Conservation (phyloP, 2,113 vertebrate species). For the Chitala chitala region DNA sequence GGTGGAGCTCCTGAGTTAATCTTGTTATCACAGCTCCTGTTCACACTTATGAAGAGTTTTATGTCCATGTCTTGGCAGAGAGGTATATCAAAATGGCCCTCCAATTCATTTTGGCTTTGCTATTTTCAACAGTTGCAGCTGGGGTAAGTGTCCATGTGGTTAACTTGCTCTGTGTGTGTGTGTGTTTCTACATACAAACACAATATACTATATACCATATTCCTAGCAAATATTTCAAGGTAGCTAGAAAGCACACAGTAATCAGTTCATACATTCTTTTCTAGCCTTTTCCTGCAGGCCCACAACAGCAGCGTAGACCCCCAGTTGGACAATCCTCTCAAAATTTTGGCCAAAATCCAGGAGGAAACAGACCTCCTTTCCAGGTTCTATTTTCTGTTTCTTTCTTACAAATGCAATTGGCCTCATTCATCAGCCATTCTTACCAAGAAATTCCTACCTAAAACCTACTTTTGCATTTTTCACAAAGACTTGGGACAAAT, state of each 20-base stretch:
- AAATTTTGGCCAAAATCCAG: not conserved
- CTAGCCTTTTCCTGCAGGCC: not conserved
- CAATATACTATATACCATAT: not conserved
- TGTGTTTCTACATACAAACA: not conserved
- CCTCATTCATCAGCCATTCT: too few relatives aligned
- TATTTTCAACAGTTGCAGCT: slow-evolving; percentile 30
- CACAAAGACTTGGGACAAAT: too few relatives aligned
- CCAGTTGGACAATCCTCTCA: not conserved
- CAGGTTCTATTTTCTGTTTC: too few relatives aligned
- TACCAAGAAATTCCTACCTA: too few relatives aligned
- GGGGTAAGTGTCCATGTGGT: slow-evolving; percentile 27
- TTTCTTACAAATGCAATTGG: too few relatives aligned
- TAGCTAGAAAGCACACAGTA: not conserved
- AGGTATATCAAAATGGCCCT: slow-evolving; percentile 30
- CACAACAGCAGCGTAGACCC: not conserved
- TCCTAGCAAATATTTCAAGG: not conserved
- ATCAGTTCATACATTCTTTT: not conserved
- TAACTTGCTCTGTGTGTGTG: not conserved
- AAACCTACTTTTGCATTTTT: too few relatives aligned
- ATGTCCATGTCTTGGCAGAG: not conserved
- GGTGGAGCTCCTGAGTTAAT: not conserved
- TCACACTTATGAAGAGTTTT: not conserved
- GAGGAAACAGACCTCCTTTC: too few relatives aligned
- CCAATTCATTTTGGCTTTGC: slow-evolving; percentile 26
- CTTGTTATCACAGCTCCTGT: not conserved